Evolutionary conservation across 2,797 vertebrate species (phyloP), one percentile per base, ranked within the genome.

Genomic region (Cottoperca gobio): DNA sequence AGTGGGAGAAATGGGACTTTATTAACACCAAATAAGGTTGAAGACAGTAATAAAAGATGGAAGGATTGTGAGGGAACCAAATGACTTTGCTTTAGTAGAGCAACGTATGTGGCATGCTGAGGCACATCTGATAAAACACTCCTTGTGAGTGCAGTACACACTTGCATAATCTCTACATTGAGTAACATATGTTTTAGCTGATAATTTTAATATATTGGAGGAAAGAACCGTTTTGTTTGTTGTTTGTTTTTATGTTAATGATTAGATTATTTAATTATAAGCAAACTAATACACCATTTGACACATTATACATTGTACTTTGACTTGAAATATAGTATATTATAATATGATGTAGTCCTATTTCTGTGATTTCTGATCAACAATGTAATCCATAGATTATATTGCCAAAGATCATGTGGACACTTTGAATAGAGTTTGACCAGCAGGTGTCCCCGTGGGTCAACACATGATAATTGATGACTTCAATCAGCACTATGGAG

Each of bases 61-160:
- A 4, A 11, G 50, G 8, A 70, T 62, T 40, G 19, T 37, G 66
- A 28, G 0, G 12, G 55, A 45, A 37, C 2, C 35, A 42, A 19
- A 54, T 14, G 9, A 12, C 1, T 58, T 57, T 62, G 11, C 35
- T 50, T 43, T 61, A 3, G 1, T 1, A 7, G 7, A 42, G 33
- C 2, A 39, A 54, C 35, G 54, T 14, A 40, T 65, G 39, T 81
- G 35, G 39, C 45, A 45, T 61, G 33, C 53, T 33, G 43, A 73
- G 16, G 16, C n/a, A 21, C 40, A 39, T 16, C 49, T 85, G 31
- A 82, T 78, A 73, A 83, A 85, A 83, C 42, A 37, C 3, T 53
- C 3, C 3, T 5, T n/a, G 26, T 23, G 52, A 74, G 74, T 79
- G 58, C 71, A 80, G 2, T 4, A 33, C 3, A 33, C 11, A 43